phyloP scores from a whole-genome alignment of 2,113 vertebrate species.

The Calonectris borealis region DNA sequence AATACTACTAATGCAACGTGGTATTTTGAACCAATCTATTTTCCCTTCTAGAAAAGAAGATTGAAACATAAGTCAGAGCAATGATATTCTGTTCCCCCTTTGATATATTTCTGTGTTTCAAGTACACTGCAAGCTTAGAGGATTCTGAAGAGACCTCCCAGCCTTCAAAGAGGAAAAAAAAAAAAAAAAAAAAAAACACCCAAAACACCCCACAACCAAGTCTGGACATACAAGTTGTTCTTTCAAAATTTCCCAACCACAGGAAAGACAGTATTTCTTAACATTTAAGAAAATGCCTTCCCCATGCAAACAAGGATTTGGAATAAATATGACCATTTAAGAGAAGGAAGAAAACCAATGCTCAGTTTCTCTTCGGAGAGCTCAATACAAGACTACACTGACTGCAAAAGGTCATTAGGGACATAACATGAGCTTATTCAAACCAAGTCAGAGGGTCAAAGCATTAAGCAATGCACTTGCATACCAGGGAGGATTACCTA shows the following conservation, averaged over 20 bases:
- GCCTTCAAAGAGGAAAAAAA: neutral
- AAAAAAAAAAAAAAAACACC: neutral
- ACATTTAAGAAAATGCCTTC: neutral
- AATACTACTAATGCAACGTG: neutral
- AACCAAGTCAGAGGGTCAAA: slow-evolving; percentile 1
- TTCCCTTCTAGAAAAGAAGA: neutral
- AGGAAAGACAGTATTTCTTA: neutral
- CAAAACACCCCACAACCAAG: accelerated
- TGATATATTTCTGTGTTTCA: neutral
- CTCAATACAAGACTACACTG: neutral
- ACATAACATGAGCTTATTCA: neutral
- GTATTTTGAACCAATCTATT: neutral
- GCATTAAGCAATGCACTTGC: neutral
- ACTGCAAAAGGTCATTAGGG: neutral
- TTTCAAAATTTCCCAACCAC: neutral
- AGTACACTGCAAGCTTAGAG: neutral
- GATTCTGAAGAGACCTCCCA: neutral
- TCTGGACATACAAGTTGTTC: neutral
- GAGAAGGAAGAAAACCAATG: neutral
- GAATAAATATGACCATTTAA: neutral
- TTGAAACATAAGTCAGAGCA: neutral
- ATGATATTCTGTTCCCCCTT: neutral
- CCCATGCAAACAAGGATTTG: neutral
- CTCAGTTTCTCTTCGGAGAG: neutral
- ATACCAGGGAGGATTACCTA: neutral